These are phyloP conservation scores for Hirundichthys speculiger DNA, from an alignment of 2,113 vertebrate genomes.

Conservation along the genomic window DNA sequence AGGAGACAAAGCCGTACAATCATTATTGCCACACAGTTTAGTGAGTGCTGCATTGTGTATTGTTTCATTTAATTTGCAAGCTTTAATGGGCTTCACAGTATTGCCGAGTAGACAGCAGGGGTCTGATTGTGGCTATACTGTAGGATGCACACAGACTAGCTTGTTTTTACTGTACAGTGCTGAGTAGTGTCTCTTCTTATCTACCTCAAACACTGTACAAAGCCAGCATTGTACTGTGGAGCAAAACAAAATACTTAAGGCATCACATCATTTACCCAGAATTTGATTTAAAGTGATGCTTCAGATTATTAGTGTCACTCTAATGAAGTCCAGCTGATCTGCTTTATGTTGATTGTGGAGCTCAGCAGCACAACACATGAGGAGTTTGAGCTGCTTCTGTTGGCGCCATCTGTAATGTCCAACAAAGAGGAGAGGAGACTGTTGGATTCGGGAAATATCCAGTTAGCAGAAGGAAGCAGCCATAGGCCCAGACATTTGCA, in stretches of 20 bases:
- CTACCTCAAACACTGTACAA: constrained; percentile 77
- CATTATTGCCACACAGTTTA: constrained; percentile 25
- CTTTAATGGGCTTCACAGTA: constrained; percentile 24
- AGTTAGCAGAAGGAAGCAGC: constrained; percentile 21
- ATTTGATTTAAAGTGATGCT: constrained; percentile 23
- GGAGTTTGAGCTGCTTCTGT: constrained; percentile 4
- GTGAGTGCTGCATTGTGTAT: constrained; percentile 20
- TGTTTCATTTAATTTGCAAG: constrained; percentile 21
- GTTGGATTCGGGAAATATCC: neutral
- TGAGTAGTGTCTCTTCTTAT: constrained; percentile 64
- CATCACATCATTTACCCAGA: constrained; percentile 19
- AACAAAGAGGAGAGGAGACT: neutral
- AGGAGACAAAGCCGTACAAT: constrained; percentile 40
- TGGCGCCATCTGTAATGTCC: neutral
- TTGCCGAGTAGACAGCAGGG: constrained; percentile 24
- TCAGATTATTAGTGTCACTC: constrained; percentile 1
- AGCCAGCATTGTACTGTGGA: constrained; percentile 49
- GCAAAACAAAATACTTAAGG: constrained; percentile 31
- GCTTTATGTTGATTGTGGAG: constrained; percentile 16
- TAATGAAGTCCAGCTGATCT: neutral
- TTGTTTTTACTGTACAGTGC: constrained; percentile 44
- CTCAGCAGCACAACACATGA: constrained; percentile 1
- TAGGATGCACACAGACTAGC: constrained; percentile 21
- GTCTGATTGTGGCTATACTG: constrained; percentile 15
- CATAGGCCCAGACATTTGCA: neutral